These are phyloP conservation scores for Vulpes lagopus DNA, from an alignment of 2,113 vertebrate genomes.

Conservation along the genomic window DNA sequence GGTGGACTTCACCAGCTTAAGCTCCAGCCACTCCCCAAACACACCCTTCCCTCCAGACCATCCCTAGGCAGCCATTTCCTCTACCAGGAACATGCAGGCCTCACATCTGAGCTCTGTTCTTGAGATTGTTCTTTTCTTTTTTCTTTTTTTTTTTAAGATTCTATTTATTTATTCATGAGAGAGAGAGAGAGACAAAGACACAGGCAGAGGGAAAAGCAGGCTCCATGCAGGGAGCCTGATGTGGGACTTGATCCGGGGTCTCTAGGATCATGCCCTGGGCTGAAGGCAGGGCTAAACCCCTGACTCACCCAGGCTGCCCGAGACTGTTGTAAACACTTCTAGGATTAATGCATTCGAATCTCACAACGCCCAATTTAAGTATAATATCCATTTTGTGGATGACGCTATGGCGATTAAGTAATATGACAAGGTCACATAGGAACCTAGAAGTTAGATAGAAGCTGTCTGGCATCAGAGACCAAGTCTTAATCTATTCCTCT, in stretches of 20 bases:
- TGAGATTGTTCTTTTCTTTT: background rate
- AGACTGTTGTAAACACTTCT: background rate
- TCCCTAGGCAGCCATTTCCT: background rate
- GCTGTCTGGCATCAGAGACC: background rate
- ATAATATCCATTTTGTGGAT: background rate
- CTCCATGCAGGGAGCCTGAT: too few relatives aligned
- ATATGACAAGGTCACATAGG: background rate
- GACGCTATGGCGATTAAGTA: background rate
- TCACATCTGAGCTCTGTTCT: background rate
- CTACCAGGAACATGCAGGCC: background rate
- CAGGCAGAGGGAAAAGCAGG: too few relatives aligned
- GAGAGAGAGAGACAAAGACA: too few relatives aligned
- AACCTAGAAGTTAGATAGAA: background rate
- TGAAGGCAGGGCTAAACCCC: too few relatives aligned
- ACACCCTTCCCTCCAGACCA: background rate
- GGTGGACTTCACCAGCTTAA: background rate
- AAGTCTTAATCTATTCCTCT: background rate
- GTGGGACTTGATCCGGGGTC: too few relatives aligned
- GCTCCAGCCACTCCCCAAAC: background rate
- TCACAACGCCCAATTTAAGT: background rate
- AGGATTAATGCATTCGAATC: background rate
- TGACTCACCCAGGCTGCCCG: too few relatives aligned
- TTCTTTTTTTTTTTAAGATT: too few relatives aligned
- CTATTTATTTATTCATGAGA: too few relatives aligned
- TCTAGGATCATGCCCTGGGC: too few relatives aligned